These are phyloP conservation scores for Ranitomeya imitator DNA, from an alignment of 2,113 vertebrate species.

Conservation along the genomic window DNA sequence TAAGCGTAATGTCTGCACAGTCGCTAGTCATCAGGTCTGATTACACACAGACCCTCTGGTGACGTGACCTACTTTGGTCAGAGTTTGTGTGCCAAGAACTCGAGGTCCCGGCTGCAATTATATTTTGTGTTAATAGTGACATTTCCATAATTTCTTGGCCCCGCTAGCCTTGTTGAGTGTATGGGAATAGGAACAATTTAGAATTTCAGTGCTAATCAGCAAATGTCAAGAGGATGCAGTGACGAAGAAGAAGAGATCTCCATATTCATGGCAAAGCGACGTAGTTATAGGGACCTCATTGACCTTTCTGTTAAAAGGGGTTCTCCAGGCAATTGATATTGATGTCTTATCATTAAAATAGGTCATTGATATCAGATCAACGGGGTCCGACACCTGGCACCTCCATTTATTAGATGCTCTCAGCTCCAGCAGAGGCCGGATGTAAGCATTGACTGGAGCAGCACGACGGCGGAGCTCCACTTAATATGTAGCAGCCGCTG, in stretches of 20 bases:
- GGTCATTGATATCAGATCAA: no score
- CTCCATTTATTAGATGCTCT: no score
- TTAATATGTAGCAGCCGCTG: no score
- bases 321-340: no score
- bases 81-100: background rate
- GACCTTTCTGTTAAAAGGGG: background rate
- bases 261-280: background rate
- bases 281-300: background rate
- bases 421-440: no score
- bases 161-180: background rate
- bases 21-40: slow-evolving; percentile 11
- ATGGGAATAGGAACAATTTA: background rate
- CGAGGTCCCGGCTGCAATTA: background rate
- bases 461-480: no score
- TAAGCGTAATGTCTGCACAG: background rate
- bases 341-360: no score
- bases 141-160: slow-evolving; percentile 15
- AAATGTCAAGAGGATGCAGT: background rate
- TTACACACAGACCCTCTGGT: background rate
- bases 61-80: background rate
- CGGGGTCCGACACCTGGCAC: no score
- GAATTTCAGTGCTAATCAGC: background rate
- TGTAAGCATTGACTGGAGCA: no score
- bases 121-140: background rate
- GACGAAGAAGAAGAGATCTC: background rate